A percentile compares a stretch with the other conserved stretches of the same genome.
Evolutionary conservation across 2,113 vertebrate species (phyloP).

Genomic region (Brachypteracias leptosomus): DNA sequence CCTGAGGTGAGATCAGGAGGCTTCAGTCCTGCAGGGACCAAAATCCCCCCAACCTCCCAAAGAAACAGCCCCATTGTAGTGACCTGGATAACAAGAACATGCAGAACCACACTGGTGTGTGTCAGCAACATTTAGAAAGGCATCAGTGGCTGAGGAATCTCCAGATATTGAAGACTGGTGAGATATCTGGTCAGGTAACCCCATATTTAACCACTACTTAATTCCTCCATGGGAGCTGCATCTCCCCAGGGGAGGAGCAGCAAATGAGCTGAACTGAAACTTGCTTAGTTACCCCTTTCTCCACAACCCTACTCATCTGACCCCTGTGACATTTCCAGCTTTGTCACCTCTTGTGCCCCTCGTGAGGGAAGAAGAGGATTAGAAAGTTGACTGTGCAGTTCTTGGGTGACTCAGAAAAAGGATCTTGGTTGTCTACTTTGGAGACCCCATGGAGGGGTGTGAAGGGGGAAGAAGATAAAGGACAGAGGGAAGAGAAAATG

Average conservation of each 20-base stretch:
- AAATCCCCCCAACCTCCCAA: no score
- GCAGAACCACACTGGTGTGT: background rate
- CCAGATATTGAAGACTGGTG: background rate
- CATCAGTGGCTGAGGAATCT: background rate
- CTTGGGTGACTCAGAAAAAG: background rate
- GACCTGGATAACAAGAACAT: background rate
- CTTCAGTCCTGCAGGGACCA: no score
- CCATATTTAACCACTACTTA: background rate
- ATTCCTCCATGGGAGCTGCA: background rate
- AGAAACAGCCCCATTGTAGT: background rate
- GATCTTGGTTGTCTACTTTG: accelerated
- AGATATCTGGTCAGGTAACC: background rate
- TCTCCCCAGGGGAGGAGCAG: background rate
- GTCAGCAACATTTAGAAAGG: background rate
- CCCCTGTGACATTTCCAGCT: background rate
- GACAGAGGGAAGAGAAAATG: background rate
- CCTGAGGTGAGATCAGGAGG: no score
- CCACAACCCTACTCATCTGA: background rate
- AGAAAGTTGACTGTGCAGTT: background rate
- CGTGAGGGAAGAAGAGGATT: accelerated
- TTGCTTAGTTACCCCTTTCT: background rate
- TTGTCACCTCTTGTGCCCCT: background rate
- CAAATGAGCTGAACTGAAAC: background rate
- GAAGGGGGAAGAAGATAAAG: background rate
- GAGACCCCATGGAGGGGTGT: background rate